Conservation (phyloP, 2,797 vertebrate genomes). For the Schizopygopsis pylzovi region DNA sequence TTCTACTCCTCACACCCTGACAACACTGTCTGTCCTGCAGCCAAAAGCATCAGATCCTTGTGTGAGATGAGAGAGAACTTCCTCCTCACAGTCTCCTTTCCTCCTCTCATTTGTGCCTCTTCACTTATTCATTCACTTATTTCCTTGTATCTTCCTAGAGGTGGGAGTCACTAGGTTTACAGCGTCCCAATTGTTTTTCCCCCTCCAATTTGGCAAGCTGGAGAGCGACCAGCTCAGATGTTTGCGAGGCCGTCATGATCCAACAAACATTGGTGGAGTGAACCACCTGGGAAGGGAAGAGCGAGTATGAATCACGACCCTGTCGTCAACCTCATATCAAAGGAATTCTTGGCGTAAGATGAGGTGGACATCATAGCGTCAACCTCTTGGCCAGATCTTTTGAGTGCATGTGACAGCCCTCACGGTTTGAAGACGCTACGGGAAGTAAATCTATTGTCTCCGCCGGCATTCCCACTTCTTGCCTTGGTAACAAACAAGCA, state of each 20-base stretch:
- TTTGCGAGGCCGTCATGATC: background rate
- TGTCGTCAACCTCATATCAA: conserved; percentile 55
- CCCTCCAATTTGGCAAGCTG: background rate
- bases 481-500: conserved; percentile 49
- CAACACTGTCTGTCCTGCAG: conserved; percentile 74
- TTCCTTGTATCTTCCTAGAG: conserved; percentile 56
- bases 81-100: conserved; percentile 48
- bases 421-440: conserved; percentile 31
- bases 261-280: conserved; percentile 37
- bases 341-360: conserved; percentile 50
- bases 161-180: conserved; percentile 5
- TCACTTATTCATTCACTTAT: conserved; percentile 64
- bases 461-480: conserved; percentile 46
- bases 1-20: conserved; percentile 78
- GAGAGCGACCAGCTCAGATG: background rate
- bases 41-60: conserved; percentile 77
- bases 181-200: background rate
- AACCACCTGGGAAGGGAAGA: conserved; percentile 54
- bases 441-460: conserved; percentile 50
- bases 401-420: conserved; percentile 46
- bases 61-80: conserved; percentile 66
- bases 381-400: conserved; percentile 25
- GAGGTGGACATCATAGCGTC: conserved; percentile 25
- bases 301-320: conserved; percentile 50
- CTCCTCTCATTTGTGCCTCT: conserved; percentile 49